Evolutionary conservation across 2,797 vertebrate genomes (phyloP), one percentile per base, ranked within the genome.

Genomic region (Propithecus deckenii): DNA sequence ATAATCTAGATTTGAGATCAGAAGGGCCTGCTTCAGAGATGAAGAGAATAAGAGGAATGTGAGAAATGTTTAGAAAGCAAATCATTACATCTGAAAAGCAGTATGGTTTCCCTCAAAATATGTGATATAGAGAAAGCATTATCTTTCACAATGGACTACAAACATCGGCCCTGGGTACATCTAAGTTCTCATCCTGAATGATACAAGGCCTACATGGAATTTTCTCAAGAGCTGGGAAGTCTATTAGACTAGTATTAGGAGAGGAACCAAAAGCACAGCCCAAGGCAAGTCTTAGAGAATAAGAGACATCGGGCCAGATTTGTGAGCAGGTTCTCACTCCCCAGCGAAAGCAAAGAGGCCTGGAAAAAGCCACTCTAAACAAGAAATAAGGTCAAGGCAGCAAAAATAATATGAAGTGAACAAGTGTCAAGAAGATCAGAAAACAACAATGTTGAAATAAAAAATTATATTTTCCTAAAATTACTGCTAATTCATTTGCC

Each of bases 331-430:
- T 72, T 97, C 80, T 80, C 76, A 61, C 41, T 98, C 86, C 72
- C 89, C 97, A 92, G 92, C 97, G 84, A 84, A 84, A 91, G 84
- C 96, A 96, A 91, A 96, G 79, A 97, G 38, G 28, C 84, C 92
- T 97, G 95, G 84, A 95, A 96, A 95, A 84, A 97, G 30, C 35
- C 65, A 87, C 32, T 79, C 28, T 67, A 92, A 97, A 97, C 93
- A 97, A 98, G 80, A 98, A 98, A 98, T 97, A 98, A 98, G 71
- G 75, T 97, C 95, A 98, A 98, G 94, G 91, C 95, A 98, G 97
- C 97, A 97, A 96, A 97, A 98, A 98, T 97, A 97, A 96, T 97
- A 97, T 92, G 91, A 98, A 97, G 90, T 97, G 97, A 97, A 95
- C 61, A 90, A 89, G 83, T 84, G 69, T 79, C 35, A 8, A 94